Percentiles rank a stretch among this genome's conserved stretches.
These are phyloP conservation scores for Tachina grossa DNA, from an alignment of 2,888 invertebrate genomes.

Conservation along the genomic window DNA sequence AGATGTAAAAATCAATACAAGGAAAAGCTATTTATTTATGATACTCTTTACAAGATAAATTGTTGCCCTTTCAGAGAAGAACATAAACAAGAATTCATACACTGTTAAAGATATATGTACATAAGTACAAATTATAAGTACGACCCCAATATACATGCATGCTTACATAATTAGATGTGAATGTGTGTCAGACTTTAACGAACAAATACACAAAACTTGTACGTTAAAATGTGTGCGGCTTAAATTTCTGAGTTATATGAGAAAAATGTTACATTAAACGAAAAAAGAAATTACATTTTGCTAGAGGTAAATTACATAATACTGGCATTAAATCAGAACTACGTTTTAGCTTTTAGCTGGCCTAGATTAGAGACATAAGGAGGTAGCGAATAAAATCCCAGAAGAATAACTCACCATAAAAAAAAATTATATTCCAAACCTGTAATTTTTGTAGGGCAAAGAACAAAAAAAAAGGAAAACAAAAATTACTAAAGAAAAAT, in stretches of 20 bases:
- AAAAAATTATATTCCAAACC: constrained; percentile 5
- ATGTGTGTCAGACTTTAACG: constrained; percentile 21
- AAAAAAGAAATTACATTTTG: constrained; percentile 10
- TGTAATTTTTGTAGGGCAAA: constrained; percentile 17
- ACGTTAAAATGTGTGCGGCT: constrained; percentile 22
- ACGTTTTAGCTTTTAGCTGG: constrained; percentile 43
- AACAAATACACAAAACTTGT: constrained; percentile 40
- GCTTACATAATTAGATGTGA: neutral
- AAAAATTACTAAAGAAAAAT: neutral
- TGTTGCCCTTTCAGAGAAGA: neutral
- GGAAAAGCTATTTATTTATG: constrained; percentile 8
- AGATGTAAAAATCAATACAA: constrained; percentile 15
- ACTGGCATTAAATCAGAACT: constrained; percentile 27
- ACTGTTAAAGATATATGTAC: neutral
- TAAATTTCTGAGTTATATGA: constrained; percentile 35
- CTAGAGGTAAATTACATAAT: neutral
- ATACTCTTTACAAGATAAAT: neutral
- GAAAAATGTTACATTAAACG: neutral
- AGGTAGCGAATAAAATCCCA: constrained; percentile 3
- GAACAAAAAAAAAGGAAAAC: neutral
- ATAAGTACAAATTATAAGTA: constrained; percentile 26
- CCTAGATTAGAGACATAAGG: constrained; percentile 51
- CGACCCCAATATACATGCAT: neutral
- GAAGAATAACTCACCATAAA: constrained; percentile 17
- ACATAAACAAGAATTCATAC: neutral